Base-by-base conservation (phyloP, 2,888 invertebrate genomes). In the Eulithis prunata region DNA sequence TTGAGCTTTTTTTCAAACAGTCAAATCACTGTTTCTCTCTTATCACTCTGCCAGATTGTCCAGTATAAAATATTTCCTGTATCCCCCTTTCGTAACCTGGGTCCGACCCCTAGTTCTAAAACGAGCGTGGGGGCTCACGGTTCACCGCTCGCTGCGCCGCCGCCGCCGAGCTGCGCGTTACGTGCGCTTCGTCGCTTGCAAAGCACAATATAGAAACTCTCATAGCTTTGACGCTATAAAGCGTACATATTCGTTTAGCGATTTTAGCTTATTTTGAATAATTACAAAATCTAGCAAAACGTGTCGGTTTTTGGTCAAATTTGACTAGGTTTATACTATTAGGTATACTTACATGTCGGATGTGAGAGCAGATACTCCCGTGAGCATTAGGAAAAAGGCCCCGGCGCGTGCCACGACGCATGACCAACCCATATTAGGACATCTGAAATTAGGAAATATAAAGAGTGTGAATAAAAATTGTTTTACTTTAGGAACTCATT, bases 361-460 rank as follows among this genome's bases (percentile, higher is more conserved):
- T 76, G 93, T 93, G 77, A 94, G 89, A 72, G 90, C 92, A 70
- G 92, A 88, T 76, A 87, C 91, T 84, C 89, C 87, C 86, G 87
- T 90, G 84, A 93, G 93, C 90, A 95, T 94, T 83, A 95, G 94
- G 87, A 94, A 89, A 84, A 95, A 90, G 89, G 94, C 94, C 91
- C 94, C 94, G 90, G 94, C 94, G 93, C 95, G 95, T 94, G 95
- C 95, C 94, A 96, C 95, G 95, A 96, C 95, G 95, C 95, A 96
- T 95, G 95, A 95, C 95, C 96, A 96, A 96, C 96, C 97, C 97
- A 97, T 97, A 96, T 96, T 97, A 96, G 95, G 96, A 96, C 96
- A 96, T 96, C 97, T 97, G 95, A 68, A 96, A 96, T 41, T 12
- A 54, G 41, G 43, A 58, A 41, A 41, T 11, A 41, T 10, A 8